Conservation (phyloP, 1,140 invertebrate genomes). For the Lordiphosa clarofinis region DNA sequence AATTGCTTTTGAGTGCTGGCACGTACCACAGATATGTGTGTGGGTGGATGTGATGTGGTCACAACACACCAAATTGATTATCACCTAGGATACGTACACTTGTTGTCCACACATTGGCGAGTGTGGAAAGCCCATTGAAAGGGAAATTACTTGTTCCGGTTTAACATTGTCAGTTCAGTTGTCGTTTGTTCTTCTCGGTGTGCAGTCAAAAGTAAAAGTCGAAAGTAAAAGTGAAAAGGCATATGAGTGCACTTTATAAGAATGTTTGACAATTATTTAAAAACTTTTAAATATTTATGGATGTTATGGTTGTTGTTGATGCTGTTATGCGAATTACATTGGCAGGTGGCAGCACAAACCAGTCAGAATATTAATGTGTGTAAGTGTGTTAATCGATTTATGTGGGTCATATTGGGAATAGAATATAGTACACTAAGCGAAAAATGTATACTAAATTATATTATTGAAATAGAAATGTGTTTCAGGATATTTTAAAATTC, state of each 20-base stretch:
- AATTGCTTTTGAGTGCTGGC: not conserved
- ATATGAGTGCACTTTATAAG: conserved; percentile 15
- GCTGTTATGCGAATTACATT: conserved; percentile 18
- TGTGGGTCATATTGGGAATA: not conserved
- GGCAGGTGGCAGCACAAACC: conserved; percentile 50
- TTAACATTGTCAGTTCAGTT: conserved; percentile 31
- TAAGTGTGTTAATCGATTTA: conserved; percentile 53
- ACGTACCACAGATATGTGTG: conserved; percentile 10
- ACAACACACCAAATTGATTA: conserved; percentile 57
- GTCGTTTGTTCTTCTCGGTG: conserved; percentile 39
- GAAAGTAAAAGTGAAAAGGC: no score
- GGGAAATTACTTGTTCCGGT: conserved; percentile 20
- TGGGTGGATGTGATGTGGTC: conserved; percentile 11
- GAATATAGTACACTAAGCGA: not conserved
- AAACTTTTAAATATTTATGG: conserved; percentile 32
- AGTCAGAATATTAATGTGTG: conserved; percentile 77
- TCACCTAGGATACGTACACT: conserved; percentile 62
- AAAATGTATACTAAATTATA: not conserved
- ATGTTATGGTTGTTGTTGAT: conserved; percentile 24
- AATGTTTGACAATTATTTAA: conserved; percentile 29
- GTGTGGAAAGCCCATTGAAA: conserved; percentile 13
- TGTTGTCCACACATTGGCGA: conserved; percentile 52
- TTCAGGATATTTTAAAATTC: not conserved
- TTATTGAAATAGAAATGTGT: not conserved
- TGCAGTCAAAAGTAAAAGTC: conserved; percentile 29